These are phyloP conservation scores for Alethe diademata DNA, from an alignment of 2,113 vertebrate species.

Conservation along the genomic window DNA sequence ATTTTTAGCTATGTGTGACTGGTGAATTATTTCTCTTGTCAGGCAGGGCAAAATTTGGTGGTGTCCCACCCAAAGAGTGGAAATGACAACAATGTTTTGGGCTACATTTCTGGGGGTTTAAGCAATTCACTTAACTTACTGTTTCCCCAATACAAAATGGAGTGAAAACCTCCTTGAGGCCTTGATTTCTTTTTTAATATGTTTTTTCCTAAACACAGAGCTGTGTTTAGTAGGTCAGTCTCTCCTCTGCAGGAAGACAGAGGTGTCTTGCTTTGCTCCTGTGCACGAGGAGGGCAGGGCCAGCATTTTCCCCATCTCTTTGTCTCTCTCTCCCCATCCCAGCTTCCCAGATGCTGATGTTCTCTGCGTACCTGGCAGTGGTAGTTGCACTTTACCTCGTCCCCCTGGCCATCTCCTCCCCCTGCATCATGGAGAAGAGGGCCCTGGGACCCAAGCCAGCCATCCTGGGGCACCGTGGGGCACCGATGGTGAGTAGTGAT, in stretches of 20 bases:
- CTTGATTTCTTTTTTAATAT: no score
- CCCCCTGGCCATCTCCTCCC: constrained; percentile 90
- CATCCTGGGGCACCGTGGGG: constrained; percentile 87
- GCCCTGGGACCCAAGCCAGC: constrained; percentile 82
- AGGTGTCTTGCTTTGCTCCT: neutral
- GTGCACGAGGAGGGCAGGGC: neutral
- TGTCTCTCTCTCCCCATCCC: neutral
- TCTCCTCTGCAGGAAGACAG: neutral
- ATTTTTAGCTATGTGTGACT: neutral
- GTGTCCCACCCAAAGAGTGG: neutral
- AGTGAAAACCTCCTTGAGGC: neutral
- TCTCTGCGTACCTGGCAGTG: constrained; percentile 79
- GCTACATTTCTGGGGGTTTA: fast-evolving
- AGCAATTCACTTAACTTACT: neutral
- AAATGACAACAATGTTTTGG: neutral
- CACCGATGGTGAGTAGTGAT: constrained; percentile 85
- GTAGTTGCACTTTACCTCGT: constrained; percentile 85
- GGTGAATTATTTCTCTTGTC: neutral
- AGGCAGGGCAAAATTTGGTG: neutral
- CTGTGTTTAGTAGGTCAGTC: neutral
- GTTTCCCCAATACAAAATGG: neutral
- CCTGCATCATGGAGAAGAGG: constrained; percentile 91
- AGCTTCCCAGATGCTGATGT: constrained; percentile 85
- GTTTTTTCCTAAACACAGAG: neutral
- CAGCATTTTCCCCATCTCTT: neutral